Percentiles rank a stretch among this genome's conserved stretches.
These are phyloP conservation scores for Pseudococcus longispinus DNA, from an alignment of 2,888 invertebrate genomes.

Conservation along the genomic window DNA sequence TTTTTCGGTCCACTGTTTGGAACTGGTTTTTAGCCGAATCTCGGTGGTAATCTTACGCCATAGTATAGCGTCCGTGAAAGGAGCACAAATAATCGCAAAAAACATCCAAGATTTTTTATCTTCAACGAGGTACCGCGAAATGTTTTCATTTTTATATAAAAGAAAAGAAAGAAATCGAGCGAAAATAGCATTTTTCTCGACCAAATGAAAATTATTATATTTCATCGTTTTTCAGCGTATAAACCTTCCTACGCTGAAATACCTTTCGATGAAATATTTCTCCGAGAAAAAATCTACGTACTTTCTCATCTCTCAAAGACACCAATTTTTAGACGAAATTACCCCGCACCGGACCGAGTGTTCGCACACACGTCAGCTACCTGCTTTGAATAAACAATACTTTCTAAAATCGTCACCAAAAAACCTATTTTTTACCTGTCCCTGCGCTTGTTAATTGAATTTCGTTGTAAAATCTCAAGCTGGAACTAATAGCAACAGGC, in stretches of 20 bases:
- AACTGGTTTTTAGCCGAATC: neutral
- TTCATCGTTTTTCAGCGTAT: neutral
- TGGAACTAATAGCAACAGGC: constrained; percentile 28
- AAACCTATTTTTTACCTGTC: constrained; percentile 17
- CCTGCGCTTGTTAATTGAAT: constrained; percentile 4
- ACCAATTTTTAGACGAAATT: neutral
- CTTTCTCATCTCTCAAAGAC: neutral
- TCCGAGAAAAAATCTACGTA: neutral
- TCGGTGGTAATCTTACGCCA: neutral
- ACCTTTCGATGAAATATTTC: neutral
- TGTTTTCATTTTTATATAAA: neutral
- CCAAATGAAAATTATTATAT: neutral
- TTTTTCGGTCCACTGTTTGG: neutral
- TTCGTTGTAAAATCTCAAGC: constrained; percentile 32
- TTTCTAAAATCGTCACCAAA: constrained; percentile 8
- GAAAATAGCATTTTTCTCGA: neutral
- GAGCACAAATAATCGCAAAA: neutral
- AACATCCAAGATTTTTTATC: neutral
- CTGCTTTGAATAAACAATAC: constrained; percentile 35
- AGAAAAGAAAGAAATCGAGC: neutral
- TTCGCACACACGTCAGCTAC: neutral
- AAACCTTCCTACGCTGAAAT: neutral
- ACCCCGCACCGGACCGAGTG: neutral
- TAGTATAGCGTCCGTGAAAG: neutral
- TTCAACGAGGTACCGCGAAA: neutral